Evolutionary conservation across 2,113 vertebrate genomes (phyloP).

Genomic region (Actenoides lindsayi): DNA sequence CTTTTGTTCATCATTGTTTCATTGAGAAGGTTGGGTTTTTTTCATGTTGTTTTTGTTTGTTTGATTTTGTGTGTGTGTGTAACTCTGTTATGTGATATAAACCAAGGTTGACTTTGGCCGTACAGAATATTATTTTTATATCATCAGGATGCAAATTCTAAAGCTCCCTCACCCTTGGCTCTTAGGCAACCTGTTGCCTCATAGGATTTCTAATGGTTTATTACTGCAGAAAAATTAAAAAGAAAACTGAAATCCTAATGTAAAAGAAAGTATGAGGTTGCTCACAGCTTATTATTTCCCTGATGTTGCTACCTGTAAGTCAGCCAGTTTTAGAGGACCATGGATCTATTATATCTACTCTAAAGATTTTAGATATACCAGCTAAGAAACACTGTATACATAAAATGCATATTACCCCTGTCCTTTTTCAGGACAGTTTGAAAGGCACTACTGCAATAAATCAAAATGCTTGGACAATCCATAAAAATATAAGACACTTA

Average conservation of each 20-base stretch:
- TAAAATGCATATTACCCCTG: not conserved
- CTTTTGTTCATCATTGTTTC: not conserved
- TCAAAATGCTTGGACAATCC: constrained; percentile 45
- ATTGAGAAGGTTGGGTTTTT: not conserved
- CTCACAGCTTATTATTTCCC: not conserved
- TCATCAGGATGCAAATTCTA: not conserved
- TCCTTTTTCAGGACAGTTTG: constrained; percentile 40
- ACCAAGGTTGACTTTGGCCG: not conserved
- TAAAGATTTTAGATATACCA: not conserved
- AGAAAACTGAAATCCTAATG: not conserved
- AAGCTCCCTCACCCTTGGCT: not conserved
- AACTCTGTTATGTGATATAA: not conserved
- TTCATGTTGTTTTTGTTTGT: not conserved
- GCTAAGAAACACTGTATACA: not conserved
- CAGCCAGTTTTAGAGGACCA: not conserved
- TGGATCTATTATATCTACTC: not conserved
- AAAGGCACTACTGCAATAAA: constrained; percentile 51
- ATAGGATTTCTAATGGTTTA: not conserved
- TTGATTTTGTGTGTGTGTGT: not conserved
- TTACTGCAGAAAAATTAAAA: not conserved
- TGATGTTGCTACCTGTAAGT: not conserved
- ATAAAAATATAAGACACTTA: constrained; percentile 54
- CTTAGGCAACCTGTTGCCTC: not conserved
- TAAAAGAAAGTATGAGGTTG: not conserved
- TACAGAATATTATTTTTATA: not conserved